phyloP scores from a whole-genome alignment of 2,113 vertebrate genomes.

The Eublepharis macularius region DNA sequence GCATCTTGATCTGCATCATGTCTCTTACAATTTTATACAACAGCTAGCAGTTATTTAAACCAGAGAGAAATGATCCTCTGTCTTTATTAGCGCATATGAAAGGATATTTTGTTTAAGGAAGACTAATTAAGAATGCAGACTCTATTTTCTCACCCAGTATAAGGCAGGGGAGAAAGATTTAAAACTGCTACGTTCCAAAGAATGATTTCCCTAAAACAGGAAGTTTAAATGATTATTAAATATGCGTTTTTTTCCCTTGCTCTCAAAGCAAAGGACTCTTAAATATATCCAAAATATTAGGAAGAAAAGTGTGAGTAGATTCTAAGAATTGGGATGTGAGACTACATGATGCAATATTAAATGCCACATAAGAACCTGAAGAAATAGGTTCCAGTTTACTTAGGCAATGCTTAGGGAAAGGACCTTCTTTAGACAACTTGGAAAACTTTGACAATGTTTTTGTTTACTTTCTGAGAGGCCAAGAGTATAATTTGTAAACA shows the following conservation, averaged over 20 bases:
- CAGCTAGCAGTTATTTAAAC: conserved; percentile 85
- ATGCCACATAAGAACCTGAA: conserved; percentile 6
- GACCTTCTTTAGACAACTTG: conserved; percentile 42
- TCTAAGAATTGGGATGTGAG: conserved; percentile 17
- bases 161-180: conserved; percentile 74
- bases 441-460: conserved; percentile 56
- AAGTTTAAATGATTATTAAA: conserved; percentile 62
- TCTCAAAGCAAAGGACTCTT: conserved; percentile 29
- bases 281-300: conserved; percentile 40
- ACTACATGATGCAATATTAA: conserved; percentile 19
- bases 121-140: conserved; percentile 83
- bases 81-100: conserved; percentile 84
- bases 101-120: conserved; percentile 83
- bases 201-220: conserved; percentile 68
- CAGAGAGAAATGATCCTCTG: conserved; percentile 77
- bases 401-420: conserved; percentile 10
- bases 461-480: conserved; percentile 51
- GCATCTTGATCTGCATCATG: conserved; percentile 82
- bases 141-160: conserved; percentile 73
- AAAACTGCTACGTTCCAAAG: conserved; percentile 65
- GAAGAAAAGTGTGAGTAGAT: conserved; percentile 24
- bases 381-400: conserved; percentile 5
- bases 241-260: conserved; percentile 7
- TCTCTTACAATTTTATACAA: conserved; percentile 83
- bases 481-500: conserved; percentile 49